phyloP scores from a whole-genome alignment of 2,113 vertebrate genomes.

The Stomatorhinus ivindoensis region DNA sequence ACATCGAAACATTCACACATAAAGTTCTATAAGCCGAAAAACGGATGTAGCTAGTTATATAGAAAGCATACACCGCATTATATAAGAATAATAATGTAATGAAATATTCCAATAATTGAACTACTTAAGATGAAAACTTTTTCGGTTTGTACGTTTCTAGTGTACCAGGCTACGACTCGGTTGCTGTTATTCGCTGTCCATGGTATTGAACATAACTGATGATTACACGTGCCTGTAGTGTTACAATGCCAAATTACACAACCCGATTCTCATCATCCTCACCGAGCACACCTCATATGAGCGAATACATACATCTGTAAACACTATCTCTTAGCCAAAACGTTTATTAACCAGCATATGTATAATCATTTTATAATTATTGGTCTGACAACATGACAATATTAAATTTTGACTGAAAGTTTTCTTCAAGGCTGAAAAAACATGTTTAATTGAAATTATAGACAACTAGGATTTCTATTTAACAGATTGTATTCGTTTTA shows the following conservation, averaged over 20 bases:
- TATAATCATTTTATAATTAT: background rate
- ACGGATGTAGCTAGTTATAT: background rate
- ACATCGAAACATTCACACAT: background rate
- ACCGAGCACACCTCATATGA: background rate
- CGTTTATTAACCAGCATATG: background rate
- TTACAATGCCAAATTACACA: background rate
- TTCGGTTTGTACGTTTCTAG: background rate
- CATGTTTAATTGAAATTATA: background rate
- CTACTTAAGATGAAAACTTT: background rate
- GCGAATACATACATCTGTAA: background rate
- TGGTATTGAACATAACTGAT: constrained; percentile 53
- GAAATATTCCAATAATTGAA: background rate
- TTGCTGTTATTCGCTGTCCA: constrained; percentile 52
- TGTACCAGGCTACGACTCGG: background rate
- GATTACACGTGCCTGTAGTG: background rate
- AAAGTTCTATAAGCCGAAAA: background rate
- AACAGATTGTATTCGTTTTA: background rate
- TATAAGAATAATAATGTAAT: background rate
- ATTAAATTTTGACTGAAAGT: background rate
- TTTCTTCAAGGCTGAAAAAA: background rate
- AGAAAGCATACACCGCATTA: background rate
- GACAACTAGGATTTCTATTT: background rate
- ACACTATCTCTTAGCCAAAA: background rate
- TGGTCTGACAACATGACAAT: background rate
- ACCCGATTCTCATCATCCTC: background rate